Percentiles rank a stretch among this genome's conserved stretches.
phyloP scores from a whole-genome alignment of 2,113 vertebrate genomes.

The Anguilla rostrata region DNA sequence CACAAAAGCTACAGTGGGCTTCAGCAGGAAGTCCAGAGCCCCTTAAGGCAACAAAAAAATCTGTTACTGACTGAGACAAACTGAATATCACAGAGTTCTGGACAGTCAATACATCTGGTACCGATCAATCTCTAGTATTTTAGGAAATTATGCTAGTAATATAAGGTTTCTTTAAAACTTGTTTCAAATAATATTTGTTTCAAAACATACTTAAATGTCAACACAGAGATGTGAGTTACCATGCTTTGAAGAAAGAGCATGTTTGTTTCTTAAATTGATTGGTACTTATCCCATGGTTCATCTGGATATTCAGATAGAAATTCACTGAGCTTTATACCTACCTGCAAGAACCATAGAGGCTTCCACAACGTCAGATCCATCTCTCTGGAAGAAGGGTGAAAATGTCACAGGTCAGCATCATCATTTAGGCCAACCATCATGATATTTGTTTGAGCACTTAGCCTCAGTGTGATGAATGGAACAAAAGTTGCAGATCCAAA shows the following conservation, averaged over 20 bases:
- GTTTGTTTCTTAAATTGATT: neutral
- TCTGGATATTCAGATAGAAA: neutral
- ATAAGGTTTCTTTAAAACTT: neutral
- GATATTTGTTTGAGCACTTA: neutral
- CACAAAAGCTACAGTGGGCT: conserved; percentile 75
- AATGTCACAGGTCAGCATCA: neutral
- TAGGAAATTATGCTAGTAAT: too few relatives aligned
- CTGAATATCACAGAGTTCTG: neutral
- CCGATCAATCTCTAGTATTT: too few relatives aligned
- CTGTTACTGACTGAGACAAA: neutral
- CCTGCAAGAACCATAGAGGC: conserved; percentile 84
- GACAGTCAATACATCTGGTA: neutral
- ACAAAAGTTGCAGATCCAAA: neutral
- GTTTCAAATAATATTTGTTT: neutral
- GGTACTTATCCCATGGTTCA: neutral
- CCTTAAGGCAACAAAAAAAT: conserved; percentile 52
- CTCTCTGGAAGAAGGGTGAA: conserved; percentile 52
- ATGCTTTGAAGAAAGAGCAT: neutral
- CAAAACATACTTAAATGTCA: neutral
- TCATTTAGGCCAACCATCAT: neutral
- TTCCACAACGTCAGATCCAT: conserved; percentile 71
- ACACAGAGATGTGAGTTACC: neutral
- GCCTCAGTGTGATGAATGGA: neutral
- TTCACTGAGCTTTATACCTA: conserved; percentile 56
- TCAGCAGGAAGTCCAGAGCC: conserved; percentile 69